Conservation (phyloP, 35 echinoderm and acorn worm species). For the Anneissia japonica region DNA sequence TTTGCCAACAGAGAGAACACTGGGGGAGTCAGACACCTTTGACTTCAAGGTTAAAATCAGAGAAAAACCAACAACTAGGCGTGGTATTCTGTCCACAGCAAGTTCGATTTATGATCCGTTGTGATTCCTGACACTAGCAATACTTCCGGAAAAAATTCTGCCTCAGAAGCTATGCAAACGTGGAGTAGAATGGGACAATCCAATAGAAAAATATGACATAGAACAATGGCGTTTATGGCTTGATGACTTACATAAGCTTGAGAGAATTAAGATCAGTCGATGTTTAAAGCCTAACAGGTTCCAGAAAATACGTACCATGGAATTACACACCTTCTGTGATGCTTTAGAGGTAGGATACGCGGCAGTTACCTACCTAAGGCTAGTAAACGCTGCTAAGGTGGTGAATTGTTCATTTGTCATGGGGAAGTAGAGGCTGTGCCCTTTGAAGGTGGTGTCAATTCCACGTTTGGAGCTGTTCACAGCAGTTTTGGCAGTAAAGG, state of each 20-base stretch:
- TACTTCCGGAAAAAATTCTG: constrained; percentile 21
- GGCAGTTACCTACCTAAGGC: constrained; percentile 17
- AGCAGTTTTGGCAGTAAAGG: constrained; percentile 14
- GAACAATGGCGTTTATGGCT: constrained; percentile 20
- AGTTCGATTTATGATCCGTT: constrained; percentile 53
- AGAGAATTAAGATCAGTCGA: constrained; percentile 4
- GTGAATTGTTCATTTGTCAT: constrained; percentile 40
- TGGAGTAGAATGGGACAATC: constrained; percentile 38
- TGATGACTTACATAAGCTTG: constrained; percentile 11
- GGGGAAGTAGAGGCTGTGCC: constrained; percentile 40
- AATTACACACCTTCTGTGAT: constrained; percentile 54
- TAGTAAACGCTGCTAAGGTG: neutral
- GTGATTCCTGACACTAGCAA: constrained; percentile 20
- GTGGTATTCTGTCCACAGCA: constrained; percentile 31
- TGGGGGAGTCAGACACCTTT: constrained; percentile 14
- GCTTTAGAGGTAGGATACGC: constrained; percentile 37
- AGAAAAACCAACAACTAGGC: constrained; percentile 22
- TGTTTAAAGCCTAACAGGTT: constrained; percentile 8
- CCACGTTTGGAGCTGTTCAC: constrained; percentile 42
- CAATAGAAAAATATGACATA: neutral
- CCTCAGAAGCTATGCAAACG: constrained; percentile 11
- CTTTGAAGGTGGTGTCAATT: constrained; percentile 36
- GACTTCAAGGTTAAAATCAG: constrained; percentile 6
- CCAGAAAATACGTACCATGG: neutral
- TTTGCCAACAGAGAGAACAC: constrained; percentile 18